Evolutionary conservation across 2,888 invertebrate species (phyloP), one percentile per base, ranked within the genome.

Genomic region (Callyntrura guangdongensis): DNA sequence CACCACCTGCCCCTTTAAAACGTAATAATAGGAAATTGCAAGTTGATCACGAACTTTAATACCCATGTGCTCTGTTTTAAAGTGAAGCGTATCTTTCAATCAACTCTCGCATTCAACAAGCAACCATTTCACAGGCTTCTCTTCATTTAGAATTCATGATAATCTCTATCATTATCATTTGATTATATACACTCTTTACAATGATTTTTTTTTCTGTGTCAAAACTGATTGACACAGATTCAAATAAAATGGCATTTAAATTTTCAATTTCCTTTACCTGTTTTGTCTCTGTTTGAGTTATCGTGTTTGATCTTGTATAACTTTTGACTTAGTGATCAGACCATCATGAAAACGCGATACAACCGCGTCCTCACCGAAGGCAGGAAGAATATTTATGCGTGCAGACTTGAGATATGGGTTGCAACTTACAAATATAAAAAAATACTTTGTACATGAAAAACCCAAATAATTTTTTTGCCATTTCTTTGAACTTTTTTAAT

Each of bases 211-310:
- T 89, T 89, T 83, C 64, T 84, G 61, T 67, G 89, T 84, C 89
- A 84, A 89, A 84, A 84, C 77, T 89, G 89, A 89, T 84, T 89
- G 89, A 89, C 89, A 89, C 67, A 89, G 89, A 89, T 89, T 89
- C 59, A 89, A 84, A 89, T 84, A 89, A 89, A 89, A 64, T 84
- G 89, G 49, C 89, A 89, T 84, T 84, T 84, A 84, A 84, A 88
- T 82, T 72, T 88, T 82, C 88, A 81, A 89, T 89, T 89, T 84
- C 74, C 74, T 69, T 53, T 86, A 67, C 59, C 86, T 74, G 74
- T 56, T 69, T 49, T 77, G 36, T 88, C 25, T 79, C 47, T 67
- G 45, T 49, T 67, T 67, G 53, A 49, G 53, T 77, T 56, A 69
- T 67, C 85, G 12, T 56, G n/a, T 67, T 69, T 69, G 53, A 85